Conservation (phyloP, 1,140 invertebrate species). For the Eupristina koningsbergeri region DNA sequence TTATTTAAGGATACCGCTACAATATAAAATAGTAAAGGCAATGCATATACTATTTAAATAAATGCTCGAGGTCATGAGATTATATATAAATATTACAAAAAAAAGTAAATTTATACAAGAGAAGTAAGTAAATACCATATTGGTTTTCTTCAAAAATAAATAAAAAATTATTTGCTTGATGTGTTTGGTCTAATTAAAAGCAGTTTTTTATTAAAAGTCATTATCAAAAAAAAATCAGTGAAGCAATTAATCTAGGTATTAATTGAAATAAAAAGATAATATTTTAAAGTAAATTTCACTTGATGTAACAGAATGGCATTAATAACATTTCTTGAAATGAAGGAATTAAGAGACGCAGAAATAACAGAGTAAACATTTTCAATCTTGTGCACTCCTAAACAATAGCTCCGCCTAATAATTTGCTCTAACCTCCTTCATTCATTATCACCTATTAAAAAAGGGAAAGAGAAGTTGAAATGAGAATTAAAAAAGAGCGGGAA, state of each 20-base stretch:
- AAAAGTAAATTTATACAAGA: no score
- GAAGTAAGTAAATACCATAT: no score
- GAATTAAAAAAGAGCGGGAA: background rate
- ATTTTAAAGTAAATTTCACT: background rate
- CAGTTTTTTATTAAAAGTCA: no score
- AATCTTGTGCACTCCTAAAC: background rate
- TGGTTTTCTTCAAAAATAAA: background rate
- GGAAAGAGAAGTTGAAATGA: background rate
- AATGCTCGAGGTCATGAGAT: no score
- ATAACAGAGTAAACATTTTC: background rate
- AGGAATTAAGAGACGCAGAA: background rate
- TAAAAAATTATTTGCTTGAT: background rate
- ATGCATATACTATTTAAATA: no score
- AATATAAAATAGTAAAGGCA: no score
- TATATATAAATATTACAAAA: no score
- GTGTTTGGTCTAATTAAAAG: no score
- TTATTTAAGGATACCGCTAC: no score
- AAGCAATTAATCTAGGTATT: background rate
- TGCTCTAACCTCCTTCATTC: background rate
- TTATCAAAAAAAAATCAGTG: background rate
- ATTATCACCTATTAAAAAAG: background rate
- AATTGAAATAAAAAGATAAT: background rate
- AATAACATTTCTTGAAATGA: background rate
- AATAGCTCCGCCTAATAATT: background rate
- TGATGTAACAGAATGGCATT: background rate